A percentile compares a stretch with the other conserved stretches of the same genome.
phyloP scores from a whole-genome alignment of 2,888 invertebrate genomes.

The Anarsia innoxiella region DNA sequence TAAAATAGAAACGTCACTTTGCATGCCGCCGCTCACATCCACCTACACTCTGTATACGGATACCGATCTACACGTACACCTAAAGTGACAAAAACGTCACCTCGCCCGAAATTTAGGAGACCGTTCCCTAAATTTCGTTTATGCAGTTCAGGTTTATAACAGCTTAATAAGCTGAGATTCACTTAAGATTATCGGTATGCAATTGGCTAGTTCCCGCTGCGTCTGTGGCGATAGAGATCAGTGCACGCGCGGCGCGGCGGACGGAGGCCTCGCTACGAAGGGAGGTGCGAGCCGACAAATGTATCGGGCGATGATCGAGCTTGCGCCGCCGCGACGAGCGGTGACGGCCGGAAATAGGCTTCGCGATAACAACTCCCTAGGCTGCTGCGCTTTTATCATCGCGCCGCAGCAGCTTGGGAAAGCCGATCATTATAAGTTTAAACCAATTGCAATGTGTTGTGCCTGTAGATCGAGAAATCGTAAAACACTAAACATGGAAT shows the following conservation, averaged over 20 bases:
- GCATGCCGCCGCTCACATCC: slow-evolving; percentile 54
- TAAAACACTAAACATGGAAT: slow-evolving; percentile 33
- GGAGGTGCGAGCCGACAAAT: slow-evolving; percentile 65
- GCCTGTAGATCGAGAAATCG: slow-evolving; percentile 32
- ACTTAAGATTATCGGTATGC: slow-evolving; percentile 60
- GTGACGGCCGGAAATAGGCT: slow-evolving; percentile 72
- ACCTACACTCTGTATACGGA: slow-evolving; percentile 47
- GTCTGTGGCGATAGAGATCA: slow-evolving; percentile 52
- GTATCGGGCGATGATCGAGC: slow-evolving; percentile 67
- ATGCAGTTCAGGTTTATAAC: no score
- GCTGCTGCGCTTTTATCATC: slow-evolving; percentile 59
- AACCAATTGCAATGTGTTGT: slow-evolving; percentile 49
- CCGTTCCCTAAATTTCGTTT: background rate
- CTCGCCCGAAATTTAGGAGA: slow-evolving; percentile 23
- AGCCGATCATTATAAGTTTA: slow-evolving; percentile 66
- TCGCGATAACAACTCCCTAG: slow-evolving; percentile 67
- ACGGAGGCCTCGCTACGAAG: slow-evolving; percentile 28
- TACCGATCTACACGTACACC: slow-evolving; percentile 47
- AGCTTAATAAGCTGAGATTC: slow-evolving; percentile 43
- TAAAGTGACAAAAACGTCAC: slow-evolving; percentile 51
- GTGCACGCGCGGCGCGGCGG: slow-evolving; percentile 37
- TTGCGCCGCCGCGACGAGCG: slow-evolving; percentile 37
- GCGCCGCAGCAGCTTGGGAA: slow-evolving; percentile 57
- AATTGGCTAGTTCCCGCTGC: slow-evolving; percentile 50
- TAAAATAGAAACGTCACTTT: slow-evolving; percentile 71